phyloP scores from a whole-genome alignment of 1,140 invertebrate genomes.

The Halyomorpha halys region DNA sequence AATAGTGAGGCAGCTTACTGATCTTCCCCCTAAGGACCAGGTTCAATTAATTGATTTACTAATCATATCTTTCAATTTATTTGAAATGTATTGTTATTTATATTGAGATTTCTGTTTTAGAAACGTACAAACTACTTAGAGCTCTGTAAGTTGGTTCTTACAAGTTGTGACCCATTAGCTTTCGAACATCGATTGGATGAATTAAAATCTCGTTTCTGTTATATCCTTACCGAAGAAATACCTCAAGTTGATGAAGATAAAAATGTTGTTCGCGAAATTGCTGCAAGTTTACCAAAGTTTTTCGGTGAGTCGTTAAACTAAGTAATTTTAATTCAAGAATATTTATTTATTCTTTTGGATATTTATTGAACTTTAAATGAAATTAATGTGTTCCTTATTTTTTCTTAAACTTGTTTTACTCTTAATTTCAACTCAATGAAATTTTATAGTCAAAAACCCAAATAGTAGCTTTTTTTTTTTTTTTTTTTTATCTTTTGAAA shows the following conservation, averaged over 20 bases:
- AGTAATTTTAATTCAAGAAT: too few relatives aligned
- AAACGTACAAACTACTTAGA: constrained; percentile 61
- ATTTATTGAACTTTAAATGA: too few relatives aligned
- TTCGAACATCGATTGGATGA: constrained; percentile 65
- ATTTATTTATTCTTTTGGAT: too few relatives aligned
- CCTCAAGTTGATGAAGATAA: constrained; percentile 60
- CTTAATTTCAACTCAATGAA: too few relatives aligned
- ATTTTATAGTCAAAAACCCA: too few relatives aligned
- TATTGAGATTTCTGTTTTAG: constrained; percentile 38
- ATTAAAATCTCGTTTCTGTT: constrained; percentile 65
- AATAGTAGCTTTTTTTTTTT: too few relatives aligned
- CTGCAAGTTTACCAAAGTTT: constrained; percentile 66
- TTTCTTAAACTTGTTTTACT: too few relatives aligned
- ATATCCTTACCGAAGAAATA: constrained; percentile 72
- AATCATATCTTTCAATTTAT: neutral
- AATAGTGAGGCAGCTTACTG: constrained; percentile 73
- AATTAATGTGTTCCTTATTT: too few relatives aligned
- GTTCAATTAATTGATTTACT: constrained; percentile 37
- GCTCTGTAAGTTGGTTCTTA: constrained; percentile 61
- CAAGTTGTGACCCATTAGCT: constrained; percentile 62
- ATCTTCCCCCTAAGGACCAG: constrained; percentile 75
- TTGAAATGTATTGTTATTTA: neutral
- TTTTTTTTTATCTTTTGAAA: too few relatives aligned
- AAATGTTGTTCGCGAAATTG: constrained; percentile 61
- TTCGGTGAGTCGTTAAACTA: constrained; percentile 21